These are phyloP conservation scores for Hippocampus abdominalis DNA, from an alignment of 2,113 vertebrate genomes.

Conservation along the genomic window DNA sequence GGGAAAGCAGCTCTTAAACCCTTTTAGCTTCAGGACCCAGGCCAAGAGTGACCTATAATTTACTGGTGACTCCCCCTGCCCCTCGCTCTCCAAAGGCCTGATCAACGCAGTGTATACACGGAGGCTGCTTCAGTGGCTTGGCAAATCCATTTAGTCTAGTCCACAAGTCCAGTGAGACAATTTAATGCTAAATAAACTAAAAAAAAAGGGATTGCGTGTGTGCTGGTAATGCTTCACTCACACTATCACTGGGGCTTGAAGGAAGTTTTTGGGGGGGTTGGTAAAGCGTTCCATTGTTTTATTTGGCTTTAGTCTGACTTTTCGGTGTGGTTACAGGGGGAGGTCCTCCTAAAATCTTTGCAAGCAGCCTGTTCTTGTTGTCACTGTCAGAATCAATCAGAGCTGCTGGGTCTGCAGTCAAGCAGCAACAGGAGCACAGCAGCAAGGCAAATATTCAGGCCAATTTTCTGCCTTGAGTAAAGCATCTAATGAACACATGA, in stretches of 20 bases:
- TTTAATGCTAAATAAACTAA: not conserved
- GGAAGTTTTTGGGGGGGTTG: not conserved
- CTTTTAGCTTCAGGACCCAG: slow-evolving; percentile 55
- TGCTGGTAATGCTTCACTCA: not conserved
- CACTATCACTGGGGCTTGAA: slow-evolving; percentile 7
- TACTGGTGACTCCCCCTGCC: slow-evolving; percentile 58
- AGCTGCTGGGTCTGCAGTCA: slow-evolving; percentile 41
- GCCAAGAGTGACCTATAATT: slow-evolving; percentile 65
- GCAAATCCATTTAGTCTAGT: slow-evolving; percentile 9
- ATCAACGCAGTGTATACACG: slow-evolving; percentile 31
- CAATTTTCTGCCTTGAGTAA: slow-evolving; percentile 61
- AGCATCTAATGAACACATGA: slow-evolving; percentile 53
- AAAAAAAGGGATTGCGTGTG: not conserved
- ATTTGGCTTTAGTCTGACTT: slow-evolving; percentile 36
- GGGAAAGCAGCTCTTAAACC: slow-evolving; percentile 59
- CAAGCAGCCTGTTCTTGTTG: slow-evolving; percentile 61
- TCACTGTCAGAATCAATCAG: slow-evolving; percentile 66
- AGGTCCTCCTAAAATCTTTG: slow-evolving; percentile 41
- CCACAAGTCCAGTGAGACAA: not conserved
- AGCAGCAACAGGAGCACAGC: slow-evolving; percentile 38
- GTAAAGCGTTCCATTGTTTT: slow-evolving; percentile 19
- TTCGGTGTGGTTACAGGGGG: slow-evolving; percentile 28
- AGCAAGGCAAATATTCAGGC: slow-evolving; percentile 53
- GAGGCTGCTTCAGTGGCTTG: slow-evolving; percentile 1
- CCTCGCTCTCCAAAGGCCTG: slow-evolving; percentile 25